Evolutionary conservation across 2,888 invertebrate species (phyloP).

Genomic region (Hydraecia micacea): DNA sequence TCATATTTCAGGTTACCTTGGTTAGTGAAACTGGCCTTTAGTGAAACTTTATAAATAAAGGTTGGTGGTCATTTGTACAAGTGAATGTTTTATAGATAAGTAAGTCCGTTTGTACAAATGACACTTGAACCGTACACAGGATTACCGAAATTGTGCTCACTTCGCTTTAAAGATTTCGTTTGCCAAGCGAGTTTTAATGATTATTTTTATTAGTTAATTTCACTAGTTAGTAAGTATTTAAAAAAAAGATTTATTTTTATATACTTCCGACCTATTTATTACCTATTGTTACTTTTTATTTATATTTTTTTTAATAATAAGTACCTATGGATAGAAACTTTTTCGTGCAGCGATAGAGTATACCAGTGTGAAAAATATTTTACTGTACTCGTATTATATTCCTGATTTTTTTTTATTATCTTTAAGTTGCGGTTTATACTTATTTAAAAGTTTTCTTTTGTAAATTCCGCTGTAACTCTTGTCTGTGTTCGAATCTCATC

Average conservation of each 20-base stretch:
- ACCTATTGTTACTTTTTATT: slow-evolving; percentile 83
- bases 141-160: slow-evolving; percentile 62
- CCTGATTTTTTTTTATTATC: slow-evolving; percentile 69
- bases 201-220: slow-evolving; percentile 77
- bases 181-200: slow-evolving; percentile 71
- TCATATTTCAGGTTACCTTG: slow-evolving; percentile 27
- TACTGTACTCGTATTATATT: slow-evolving; percentile 60
- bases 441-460: slow-evolving; percentile 77
- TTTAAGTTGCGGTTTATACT: slow-evolving; percentile 89
- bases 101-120: slow-evolving; percentile 62
- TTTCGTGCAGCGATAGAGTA: slow-evolving; percentile 69
- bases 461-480: slow-evolving; percentile 78
- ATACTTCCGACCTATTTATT: slow-evolving; percentile 87
- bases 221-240: slow-evolving; percentile 86
- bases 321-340: slow-evolving; percentile 60
- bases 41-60: slow-evolving; percentile 28
- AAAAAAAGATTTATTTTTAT: slow-evolving; percentile 86
- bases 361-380: slow-evolving; percentile 76
- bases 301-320: slow-evolving; percentile 70
- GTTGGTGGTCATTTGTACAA: slow-evolving; percentile 60
- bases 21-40: slow-evolving; percentile 44
- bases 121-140: slow-evolving; percentile 39
- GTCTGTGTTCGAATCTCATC: slow-evolving; percentile 87
- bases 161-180: slow-evolving; percentile 71
- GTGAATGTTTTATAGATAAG: slow-evolving; percentile 38